Percentiles rank a stretch among this genome's conserved stretches.
Evolutionary conservation across 2,113 vertebrate genomes (phyloP).

Genomic region (Brachyistius frenatus): DNA sequence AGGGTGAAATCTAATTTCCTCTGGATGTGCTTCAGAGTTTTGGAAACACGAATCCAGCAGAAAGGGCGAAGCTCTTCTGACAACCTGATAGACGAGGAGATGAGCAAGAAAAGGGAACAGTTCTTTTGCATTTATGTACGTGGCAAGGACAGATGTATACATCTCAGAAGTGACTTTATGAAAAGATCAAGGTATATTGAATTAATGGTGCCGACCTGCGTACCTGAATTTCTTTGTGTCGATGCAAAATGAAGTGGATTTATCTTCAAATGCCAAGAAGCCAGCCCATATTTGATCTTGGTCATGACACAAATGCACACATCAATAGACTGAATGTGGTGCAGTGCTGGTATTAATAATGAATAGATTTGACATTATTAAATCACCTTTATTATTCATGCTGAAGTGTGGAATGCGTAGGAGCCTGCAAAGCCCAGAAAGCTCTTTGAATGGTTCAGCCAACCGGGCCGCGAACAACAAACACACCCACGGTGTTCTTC

Average conservation of each 20-base stretch:
- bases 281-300: conserved; percentile 51
- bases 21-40: conserved; percentile 44
- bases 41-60: conserved; percentile 37
- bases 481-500: not conserved
- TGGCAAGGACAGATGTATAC: conserved; percentile 14
- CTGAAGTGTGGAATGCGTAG: conserved; percentile 33
- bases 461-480: not conserved
- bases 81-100: not conserved
- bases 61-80: not conserved
- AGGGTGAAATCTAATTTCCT: conserved; percentile 58
- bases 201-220: conserved; percentile 35
- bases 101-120: not conserved
- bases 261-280: conserved; percentile 59
- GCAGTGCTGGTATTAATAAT: conserved; percentile 74
- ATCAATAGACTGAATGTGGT: conserved; percentile 22
- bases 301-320: conserved; percentile 39
- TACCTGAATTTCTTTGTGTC: not conserved
- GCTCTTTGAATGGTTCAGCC: not conserved
- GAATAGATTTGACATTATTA: conserved; percentile 78
- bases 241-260: conserved; percentile 31
- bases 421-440: conserved; percentile 2
- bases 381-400: conserved; percentile 76
- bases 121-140: not conserved
- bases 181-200: conserved; percentile 62
- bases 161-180: conserved; percentile 20